Percentiles rank a stretch among this genome's conserved stretches.
Evolutionary conservation across 2,113 vertebrate genomes (phyloP).

Genomic region (Brachypodius melanocephalos): DNA sequence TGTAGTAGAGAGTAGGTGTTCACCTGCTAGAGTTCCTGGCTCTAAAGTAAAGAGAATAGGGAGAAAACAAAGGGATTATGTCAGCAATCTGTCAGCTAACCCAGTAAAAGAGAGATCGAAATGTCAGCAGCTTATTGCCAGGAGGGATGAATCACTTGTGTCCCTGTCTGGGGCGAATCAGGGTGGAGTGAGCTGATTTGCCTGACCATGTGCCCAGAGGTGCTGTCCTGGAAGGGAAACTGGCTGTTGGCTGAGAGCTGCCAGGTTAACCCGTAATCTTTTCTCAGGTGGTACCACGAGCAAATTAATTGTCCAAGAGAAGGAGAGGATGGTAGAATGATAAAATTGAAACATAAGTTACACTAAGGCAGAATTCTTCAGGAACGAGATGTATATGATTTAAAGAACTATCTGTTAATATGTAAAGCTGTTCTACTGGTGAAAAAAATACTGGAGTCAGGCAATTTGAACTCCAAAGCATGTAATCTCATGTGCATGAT

Average conservation of each 20-base stretch:
- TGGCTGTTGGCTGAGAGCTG: background rate
- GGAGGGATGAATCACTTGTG: constrained; percentile 1
- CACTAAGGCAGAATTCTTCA: background rate
- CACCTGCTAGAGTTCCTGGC: background rate
- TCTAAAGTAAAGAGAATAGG: background rate
- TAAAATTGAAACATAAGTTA: background rate
- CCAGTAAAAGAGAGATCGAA: constrained; percentile 11
- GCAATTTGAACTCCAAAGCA: background rate
- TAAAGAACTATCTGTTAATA: background rate
- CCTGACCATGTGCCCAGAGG: background rate
- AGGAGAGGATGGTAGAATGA: background rate
- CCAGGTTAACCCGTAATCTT: background rate
- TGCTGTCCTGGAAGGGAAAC: background rate
- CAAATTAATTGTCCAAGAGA: background rate
- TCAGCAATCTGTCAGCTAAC: constrained; percentile 8
- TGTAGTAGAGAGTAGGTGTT: background rate
- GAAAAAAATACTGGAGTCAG: background rate
- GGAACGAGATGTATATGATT: background rate
- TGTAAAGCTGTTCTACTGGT: background rate
- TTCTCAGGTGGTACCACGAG: background rate
- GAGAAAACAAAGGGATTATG: background rate
- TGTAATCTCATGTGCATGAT: background rate
- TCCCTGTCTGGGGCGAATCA: background rate
- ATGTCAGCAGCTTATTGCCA: constrained; percentile 5
- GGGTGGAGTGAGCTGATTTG: background rate